Base-by-base conservation (phyloP, 2,888 invertebrate species). In the Luffia ferchaultella region DNA sequence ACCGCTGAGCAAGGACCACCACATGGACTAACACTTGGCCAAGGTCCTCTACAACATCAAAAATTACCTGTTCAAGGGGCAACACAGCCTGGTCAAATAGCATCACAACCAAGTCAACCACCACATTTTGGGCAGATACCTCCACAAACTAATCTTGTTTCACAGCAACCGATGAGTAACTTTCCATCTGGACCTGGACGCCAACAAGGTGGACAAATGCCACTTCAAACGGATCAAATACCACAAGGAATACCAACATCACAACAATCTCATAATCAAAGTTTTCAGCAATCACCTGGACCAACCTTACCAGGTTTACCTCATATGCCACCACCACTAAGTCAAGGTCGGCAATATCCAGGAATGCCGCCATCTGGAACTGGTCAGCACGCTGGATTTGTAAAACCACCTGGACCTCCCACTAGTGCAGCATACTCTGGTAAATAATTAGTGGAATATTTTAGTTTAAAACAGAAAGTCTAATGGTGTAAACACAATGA, bases 271-370 rank as follows among this genome's bases (percentile, higher is more conserved):
- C 44, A 46, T n/a, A 30, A 40, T 46, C 57, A 40, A 12, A 47
- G 70, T 40, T 68, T 55, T 45, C 63, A 55, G 55, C 56, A 55
- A 57, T 68, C 56, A 52, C 60, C 58, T 49, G 55, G 59, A 43
- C 66, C 64, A 55, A 58, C 62, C 16, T 59, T 62, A 30, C 60
- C 59, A 17, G 60, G 68, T 2, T 16, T 49, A 20, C 52, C 49
- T n/a, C 67, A 66, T 47, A 67, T 70, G 66, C 68, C 64, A 7
- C 70, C 68, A 2, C 64, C 64, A 19, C 16, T 50, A 7, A 46
- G 17, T 17, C 50, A 50, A 20, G 42, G 20, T n/a, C 42, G 47
- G 17, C 49, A 42, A 18, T 20, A 1, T 9, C 7, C 17, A 7
- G 18, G 40, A 7, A 20, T 17, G 12, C 42, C 40, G 16, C 49